Evolutionary conservation across 2,797 vertebrate genomes (phyloP), one percentile per base, ranked within the genome.

Genomic region (Xenentodon cancila): DNA sequence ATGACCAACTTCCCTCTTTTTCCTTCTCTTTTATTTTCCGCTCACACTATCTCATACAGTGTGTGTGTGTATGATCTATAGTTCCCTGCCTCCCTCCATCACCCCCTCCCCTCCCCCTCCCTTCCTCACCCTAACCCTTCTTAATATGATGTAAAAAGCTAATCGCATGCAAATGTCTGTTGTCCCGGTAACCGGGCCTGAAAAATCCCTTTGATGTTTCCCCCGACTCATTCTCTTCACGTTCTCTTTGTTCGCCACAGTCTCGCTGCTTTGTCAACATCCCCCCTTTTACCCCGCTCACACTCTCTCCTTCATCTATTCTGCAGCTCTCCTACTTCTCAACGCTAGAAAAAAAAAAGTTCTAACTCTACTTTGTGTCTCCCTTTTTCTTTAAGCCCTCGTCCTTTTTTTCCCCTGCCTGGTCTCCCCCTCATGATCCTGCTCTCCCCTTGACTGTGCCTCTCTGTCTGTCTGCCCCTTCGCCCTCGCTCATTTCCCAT

Each of bases 111-210:
- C 61, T 40, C 54, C 27, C 64, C 27, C 64, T 25, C 76, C 77
- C 82, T 75, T 81, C 84, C 85, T 84, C 88, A 73, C 88, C 88
- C 91, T 85, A 84, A 90, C 89, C 91, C 90, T 91, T 87, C 91
- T 92, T 93, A 93, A 94, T 93, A 93, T 93, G 92, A 94, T 94
- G 93, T 94, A 94, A 93, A 94, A 93, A 93, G 92, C 92, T 94
- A 94, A 94, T 94, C 93, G 91, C 92, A 94, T 94, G 93, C 93
- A 94, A 94, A 94, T 94, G 92, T 93, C 93, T 94, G 93, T 94
- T 93, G 93, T 94, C 93, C 93, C 92, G 93, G 93, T 94, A 94
- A 94, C 93, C 90, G 85, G 93, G 90, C 89, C 90, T 91, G 89
- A 94, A 94, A 94, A 93, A 94, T 94, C 92, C 92, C 92, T 94